phyloP scores from a whole-genome alignment of 2,888 invertebrate species.

The Gari tellinella region DNA sequence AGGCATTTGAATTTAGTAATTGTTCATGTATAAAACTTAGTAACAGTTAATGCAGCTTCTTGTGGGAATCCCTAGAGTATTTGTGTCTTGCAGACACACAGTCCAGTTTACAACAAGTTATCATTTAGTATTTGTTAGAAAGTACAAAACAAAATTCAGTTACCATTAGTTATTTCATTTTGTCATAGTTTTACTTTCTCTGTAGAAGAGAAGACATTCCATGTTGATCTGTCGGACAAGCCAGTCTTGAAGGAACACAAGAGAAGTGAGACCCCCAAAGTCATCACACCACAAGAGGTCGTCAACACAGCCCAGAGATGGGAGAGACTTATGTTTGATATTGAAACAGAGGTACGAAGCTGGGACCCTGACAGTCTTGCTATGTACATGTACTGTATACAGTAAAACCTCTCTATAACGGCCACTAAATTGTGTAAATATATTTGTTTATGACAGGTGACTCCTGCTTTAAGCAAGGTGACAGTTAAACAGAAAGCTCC shows the following conservation, averaged over 20 bases:
- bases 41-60: too few relatives aligned
- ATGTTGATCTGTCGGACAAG: conserved; percentile 45
- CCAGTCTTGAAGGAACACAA: conserved; percentile 38
- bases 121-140: neutral
- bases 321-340: conserved; percentile 75
- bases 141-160: neutral
- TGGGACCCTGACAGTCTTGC: too few relatives aligned
- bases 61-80: too few relatives aligned
- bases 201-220: conserved; percentile 5
- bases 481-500: too few relatives aligned
- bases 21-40: too few relatives aligned
- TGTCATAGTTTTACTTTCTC: neutral
- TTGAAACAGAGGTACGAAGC: conserved; percentile 77
- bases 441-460: too few relatives aligned
- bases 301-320: conserved; percentile 64
- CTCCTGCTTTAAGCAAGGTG: too few relatives aligned
- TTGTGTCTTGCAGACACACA: neutral
- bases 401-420: too few relatives aligned
- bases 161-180: neutral
- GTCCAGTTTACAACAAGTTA: neutral
- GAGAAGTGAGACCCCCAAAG: conserved; percentile 46
- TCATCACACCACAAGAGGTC: conserved; percentile 69
- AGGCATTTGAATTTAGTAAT: too few relatives aligned
- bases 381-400: too few relatives aligned
- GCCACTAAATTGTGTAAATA: too few relatives aligned